Conservation (phyloP, 2,888 invertebrate genomes). For the Caenorhabditis zanzibari region DNA sequence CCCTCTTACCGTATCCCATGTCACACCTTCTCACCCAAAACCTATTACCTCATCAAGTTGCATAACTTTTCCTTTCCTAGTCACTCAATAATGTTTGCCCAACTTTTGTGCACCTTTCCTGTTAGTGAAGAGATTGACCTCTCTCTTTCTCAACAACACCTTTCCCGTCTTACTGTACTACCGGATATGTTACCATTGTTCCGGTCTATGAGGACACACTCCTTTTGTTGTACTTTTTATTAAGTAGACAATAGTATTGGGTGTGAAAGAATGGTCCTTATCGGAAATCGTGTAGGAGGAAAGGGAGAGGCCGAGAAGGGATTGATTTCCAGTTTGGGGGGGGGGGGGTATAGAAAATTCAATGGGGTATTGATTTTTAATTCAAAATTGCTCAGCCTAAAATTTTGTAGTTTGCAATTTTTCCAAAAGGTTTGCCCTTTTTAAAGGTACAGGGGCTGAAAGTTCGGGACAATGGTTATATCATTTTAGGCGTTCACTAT, state of each 20-base stretch:
- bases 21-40: conserved; percentile 19
- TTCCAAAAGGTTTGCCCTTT: too few relatives aligned
- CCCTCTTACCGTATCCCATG: not conserved
- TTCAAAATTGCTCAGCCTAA: too few relatives aligned
- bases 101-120: conserved; percentile 12
- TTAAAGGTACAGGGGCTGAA: too few relatives aligned
- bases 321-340: conserved; percentile 17
- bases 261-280: conserved; percentile 6
- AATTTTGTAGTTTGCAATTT: too few relatives aligned
- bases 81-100: conserved; percentile 26
- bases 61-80: conserved; percentile 19
- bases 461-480: too few relatives aligned
- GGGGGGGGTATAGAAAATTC: too few relatives aligned
- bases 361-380: too few relatives aligned
- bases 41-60: conserved; percentile 34
- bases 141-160: too few relatives aligned
- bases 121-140: conserved; percentile 11
- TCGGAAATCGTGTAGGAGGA: conserved; percentile 6
- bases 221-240: not conserved
- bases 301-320: too few relatives aligned
- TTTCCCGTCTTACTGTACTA: not conserved
- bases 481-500: too few relatives aligned
- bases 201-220: conserved; percentile 2
- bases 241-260: not conserved
- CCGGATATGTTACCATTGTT: conserved; percentile 43